Evolutionary conservation across 1,140 invertebrate species (phyloP).

Genomic region (Sitobion miscanthi): DNA sequence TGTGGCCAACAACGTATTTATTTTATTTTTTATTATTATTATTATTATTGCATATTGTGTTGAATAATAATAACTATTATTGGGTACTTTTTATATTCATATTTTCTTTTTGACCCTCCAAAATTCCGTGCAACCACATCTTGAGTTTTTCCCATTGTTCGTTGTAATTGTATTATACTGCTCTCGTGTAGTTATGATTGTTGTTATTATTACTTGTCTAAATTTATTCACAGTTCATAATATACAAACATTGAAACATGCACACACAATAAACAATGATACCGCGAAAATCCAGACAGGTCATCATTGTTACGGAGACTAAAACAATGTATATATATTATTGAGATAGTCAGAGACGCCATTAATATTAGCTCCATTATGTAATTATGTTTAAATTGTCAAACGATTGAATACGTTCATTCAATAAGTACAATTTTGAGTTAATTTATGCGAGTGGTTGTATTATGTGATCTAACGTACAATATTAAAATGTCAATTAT

Average conservation of each 20-base stretch:
- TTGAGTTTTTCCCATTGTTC: conserved; percentile 14
- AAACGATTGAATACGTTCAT: not conserved
- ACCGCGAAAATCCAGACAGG: not conserved
- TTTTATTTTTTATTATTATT: not conserved
- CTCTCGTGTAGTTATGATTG: not conserved
- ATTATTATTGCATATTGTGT: not conserved
- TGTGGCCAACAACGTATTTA: not conserved
- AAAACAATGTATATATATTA: not conserved
- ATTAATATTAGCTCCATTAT: not conserved
- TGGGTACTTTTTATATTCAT: conserved; percentile 18
- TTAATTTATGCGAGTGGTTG: not conserved
- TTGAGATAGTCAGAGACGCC: not conserved
- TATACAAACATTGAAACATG: not conserved
- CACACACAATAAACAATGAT: not conserved
- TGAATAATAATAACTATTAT: conserved; percentile 25
- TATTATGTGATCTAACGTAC: not conserved
- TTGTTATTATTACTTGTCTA: not conserved
- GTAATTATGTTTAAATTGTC: not conserved
- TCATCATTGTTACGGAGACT: not conserved
- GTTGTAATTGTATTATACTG: not conserved
- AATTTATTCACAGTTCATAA: not conserved
- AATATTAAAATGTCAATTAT: not conserved
- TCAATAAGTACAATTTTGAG: not conserved
- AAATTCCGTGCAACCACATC: not conserved
- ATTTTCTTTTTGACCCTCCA: not conserved